Conservation (phyloP, 2,797 vertebrate species). For the Darevskia nairensis region DNA sequence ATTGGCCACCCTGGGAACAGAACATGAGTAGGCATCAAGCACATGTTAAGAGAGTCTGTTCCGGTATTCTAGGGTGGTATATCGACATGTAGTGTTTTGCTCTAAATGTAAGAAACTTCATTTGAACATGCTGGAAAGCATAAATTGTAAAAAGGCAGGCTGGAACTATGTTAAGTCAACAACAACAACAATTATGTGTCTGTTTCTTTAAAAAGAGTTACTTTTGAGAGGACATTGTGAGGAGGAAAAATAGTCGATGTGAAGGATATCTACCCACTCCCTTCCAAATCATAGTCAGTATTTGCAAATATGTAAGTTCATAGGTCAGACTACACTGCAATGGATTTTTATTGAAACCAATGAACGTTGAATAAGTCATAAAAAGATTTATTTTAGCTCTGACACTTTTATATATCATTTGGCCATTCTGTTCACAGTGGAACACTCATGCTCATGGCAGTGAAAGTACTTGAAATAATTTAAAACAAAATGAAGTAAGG, state of each 20-base stretch:
- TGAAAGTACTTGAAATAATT: neutral
- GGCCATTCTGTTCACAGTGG: neutral
- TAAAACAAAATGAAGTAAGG: neutral
- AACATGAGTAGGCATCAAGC: too few relatives aligned
- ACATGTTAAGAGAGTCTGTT: neutral
- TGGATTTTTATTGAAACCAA: neutral
- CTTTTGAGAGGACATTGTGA: neutral
- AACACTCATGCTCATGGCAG: neutral
- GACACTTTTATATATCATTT: neutral
- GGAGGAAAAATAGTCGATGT: neutral
- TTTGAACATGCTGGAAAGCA: neutral
- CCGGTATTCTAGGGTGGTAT: neutral
- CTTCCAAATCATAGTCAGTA: neutral
- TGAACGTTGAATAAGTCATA: neutral
- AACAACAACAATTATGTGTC: too few relatives aligned
- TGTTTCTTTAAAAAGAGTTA: neutral
- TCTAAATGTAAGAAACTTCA: neutral
- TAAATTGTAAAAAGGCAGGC: neutral
- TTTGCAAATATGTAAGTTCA: neutral
- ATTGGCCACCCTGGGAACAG: neutral
- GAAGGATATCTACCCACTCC: neutral
- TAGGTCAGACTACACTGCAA: neutral
- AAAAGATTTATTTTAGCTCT: fast-evolving
- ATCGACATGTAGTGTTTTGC: neutral
- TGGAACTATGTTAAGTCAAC: too few relatives aligned